Percentiles rank a stretch among this genome's conserved stretches.
These are phyloP conservation scores for Eidolon dupreanum DNA, from an alignment of 2,797 vertebrate genomes.

Conservation along the genomic window DNA sequence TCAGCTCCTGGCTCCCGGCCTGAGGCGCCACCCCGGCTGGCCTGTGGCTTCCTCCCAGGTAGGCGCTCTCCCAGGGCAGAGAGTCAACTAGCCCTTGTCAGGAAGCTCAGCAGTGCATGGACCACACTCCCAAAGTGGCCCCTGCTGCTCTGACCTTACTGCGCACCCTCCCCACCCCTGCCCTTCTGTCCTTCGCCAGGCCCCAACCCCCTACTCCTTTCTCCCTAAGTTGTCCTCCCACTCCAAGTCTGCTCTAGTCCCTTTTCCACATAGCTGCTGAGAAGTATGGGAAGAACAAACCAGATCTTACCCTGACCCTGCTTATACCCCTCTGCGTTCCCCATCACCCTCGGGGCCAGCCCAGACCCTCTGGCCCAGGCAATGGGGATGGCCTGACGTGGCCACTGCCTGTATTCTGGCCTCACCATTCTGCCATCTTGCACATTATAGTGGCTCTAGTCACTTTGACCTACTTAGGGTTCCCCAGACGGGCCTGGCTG, in stretches of 20 bases:
- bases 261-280: neutral
- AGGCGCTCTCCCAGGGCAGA: neutral
- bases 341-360: neutral
- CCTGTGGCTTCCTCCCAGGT: neutral
- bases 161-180: accelerated
- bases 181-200: neutral
- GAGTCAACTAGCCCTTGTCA: neutral
- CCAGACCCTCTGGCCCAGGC: neutral
- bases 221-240: accelerated
- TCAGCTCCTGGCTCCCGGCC: neutral
- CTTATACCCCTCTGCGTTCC: neutral
- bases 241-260: neutral
- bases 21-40: neutral
- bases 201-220: neutral
- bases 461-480: conserved; percentile 68
- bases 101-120: neutral
- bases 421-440: neutral
- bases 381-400: neutral
- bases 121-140: neutral
- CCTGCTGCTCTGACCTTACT: neutral
- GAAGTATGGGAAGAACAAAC: neutral
- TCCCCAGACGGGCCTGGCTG: neutral
- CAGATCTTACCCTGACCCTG: neutral
- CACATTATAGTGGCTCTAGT: neutral
- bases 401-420: neutral